phyloP scores from a whole-genome alignment of 2,113 vertebrate species.

The Trachemys scripta region DNA sequence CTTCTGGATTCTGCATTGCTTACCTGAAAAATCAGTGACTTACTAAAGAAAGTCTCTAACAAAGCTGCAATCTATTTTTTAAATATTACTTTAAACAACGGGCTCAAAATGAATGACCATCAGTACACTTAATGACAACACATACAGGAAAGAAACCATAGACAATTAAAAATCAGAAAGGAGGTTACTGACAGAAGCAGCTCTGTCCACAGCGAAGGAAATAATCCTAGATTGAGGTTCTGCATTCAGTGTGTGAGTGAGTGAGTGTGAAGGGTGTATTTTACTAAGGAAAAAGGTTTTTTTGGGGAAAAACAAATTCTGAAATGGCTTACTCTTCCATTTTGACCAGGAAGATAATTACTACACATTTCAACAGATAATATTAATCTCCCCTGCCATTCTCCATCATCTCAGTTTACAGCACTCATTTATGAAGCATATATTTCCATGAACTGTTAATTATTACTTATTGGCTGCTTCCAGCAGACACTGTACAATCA shows the following conservation, averaged over 20 bases:
- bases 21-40: neutral
- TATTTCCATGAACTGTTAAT: constrained; percentile 34
- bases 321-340: constrained; percentile 57
- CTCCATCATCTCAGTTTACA: neutral
- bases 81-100: constrained; percentile 29
- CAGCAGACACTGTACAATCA: neutral
- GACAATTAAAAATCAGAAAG: neutral
- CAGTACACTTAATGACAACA: neutral
- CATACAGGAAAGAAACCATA: constrained; percentile 22
- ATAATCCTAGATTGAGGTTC: neutral
- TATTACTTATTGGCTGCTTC: constrained; percentile 51
- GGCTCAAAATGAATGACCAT: constrained; percentile 43
- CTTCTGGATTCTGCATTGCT: neutral
- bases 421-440: constrained; percentile 46
- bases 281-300: constrained; percentile 46
- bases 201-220: neutral
- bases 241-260: neutral
- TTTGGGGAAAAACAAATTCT: constrained; percentile 26
- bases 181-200: neutral
- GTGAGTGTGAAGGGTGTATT: neutral
- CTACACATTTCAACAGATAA: constrained; percentile 49
- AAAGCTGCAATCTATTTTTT: neutral
- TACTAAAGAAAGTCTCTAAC: neutral
- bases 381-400: constrained; percentile 13
- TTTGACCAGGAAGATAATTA: constrained; percentile 70